Conservation (phyloP, 2,888 invertebrate species). For the Elmis aenea region DNA sequence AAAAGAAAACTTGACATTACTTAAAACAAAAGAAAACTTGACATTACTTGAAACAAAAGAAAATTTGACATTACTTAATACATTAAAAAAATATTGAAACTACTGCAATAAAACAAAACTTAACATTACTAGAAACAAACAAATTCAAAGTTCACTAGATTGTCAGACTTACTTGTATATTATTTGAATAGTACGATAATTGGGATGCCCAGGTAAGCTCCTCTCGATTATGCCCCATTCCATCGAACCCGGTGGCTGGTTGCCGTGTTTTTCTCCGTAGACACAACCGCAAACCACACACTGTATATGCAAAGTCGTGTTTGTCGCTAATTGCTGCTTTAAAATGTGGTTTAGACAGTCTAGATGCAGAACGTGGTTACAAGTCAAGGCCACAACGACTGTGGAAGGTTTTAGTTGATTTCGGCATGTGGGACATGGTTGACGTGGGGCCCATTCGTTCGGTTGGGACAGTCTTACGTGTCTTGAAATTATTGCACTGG, state of each 20-base stretch:
- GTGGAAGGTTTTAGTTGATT: constrained; percentile 55
- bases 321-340: constrained; percentile 54
- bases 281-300: constrained; percentile 83
- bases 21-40: too few species aligned
- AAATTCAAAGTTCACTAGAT: too few species aligned
- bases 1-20: too few species aligned
- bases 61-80: too few species aligned
- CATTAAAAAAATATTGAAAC: too few species aligned
- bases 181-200: constrained; percentile 73
- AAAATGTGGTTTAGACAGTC: constrained; percentile 74
- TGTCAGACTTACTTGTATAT: constrained; percentile 75
- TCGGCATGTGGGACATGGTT: constrained; percentile 68
- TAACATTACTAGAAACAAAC: too few species aligned
- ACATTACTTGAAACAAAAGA: too few species aligned
- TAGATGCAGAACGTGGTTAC: constrained; percentile 75
- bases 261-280: constrained; percentile 75
- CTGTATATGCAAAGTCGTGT: constrained; percentile 63
- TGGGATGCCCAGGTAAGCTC: constrained; percentile 64
- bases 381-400: constrained; percentile 61
- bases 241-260: constrained; percentile 80
- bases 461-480: constrained; percentile 64
- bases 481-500: constrained; percentile 61
- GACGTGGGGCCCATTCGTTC: constrained; percentile 62
- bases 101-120: too few species aligned
- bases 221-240: constrained; percentile 70